phyloP scores from a whole-genome alignment of 2,797 vertebrate genomes.

The Tamandua tetradactyla region DNA sequence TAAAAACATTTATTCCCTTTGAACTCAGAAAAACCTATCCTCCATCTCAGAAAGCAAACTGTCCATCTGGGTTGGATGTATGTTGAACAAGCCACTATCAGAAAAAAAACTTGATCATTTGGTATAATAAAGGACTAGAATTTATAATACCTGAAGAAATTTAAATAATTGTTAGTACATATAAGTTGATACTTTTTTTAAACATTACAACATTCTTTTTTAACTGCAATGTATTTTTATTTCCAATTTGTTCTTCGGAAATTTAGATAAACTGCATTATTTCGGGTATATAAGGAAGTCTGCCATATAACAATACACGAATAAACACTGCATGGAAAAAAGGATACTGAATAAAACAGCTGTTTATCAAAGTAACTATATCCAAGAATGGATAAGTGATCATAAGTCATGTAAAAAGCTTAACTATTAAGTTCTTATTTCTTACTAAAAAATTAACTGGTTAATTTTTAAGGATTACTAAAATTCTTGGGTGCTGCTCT shows the following conservation, averaged over 20 bases:
- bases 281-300: not conserved
- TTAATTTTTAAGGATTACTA: constrained; percentile 25
- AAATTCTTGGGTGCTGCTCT: not conserved
- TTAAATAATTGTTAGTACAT: not conserved
- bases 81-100: not conserved
- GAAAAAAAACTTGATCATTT: constrained; percentile 29
- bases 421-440: constrained; percentile 13
- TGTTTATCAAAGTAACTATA: constrained; percentile 25
- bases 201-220: constrained; percentile 41
- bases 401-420: not conserved
- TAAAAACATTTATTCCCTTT: constrained; percentile 33
- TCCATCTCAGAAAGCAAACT: not conserved
- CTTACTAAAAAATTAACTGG: constrained; percentile 15
- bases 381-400: constrained; percentile 2
- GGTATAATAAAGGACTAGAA: not conserved
- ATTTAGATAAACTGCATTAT: constrained; percentile 10
- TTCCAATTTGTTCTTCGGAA: constrained; percentile 33
- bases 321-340: not conserved
- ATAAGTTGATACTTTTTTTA: not conserved
- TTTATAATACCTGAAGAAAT: constrained; percentile 45
- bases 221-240: constrained; percentile 30
- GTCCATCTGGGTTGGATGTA: not conserved
- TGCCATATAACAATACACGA: not conserved
- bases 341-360: not conserved
- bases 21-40: constrained; percentile 26